A percentile compares a stretch with the other conserved stretches of the same genome.
Conservation (phyloP, 1,140 invertebrate genomes). For the Trichonephila clavipes region DNA sequence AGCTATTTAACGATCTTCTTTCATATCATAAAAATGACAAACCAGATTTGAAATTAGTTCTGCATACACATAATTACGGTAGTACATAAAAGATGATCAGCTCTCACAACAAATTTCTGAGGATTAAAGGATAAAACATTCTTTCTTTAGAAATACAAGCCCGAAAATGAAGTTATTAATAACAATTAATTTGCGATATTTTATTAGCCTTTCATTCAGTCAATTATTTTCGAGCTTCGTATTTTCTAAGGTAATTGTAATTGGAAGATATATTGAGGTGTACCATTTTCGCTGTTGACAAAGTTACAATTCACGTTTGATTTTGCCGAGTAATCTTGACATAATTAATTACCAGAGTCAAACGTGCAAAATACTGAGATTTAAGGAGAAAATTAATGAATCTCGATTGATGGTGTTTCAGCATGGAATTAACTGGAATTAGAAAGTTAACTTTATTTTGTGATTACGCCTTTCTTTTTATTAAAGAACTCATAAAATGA, state of each 20-base stretch:
- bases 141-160: constrained; percentile 1
- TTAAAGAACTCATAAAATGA: no score
- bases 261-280: constrained; percentile 6
- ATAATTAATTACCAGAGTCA: not conserved
- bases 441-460: not conserved
- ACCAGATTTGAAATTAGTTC: not conserved
- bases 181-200: constrained; percentile 3
- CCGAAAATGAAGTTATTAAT: constrained; percentile 19
- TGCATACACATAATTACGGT: not conserved
- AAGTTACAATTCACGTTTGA: constrained; percentile 15
- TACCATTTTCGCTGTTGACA: constrained; percentile 1
- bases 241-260: not conserved
- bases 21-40: no score
- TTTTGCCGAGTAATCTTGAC: not conserved
- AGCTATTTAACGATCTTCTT: no score
- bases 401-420: not conserved
- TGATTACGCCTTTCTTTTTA: not conserved
- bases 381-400: not conserved
- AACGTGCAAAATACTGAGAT: constrained; percentile 1
- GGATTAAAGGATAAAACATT: not conserved
- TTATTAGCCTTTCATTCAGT: not conserved
- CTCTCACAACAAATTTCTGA: not conserved
- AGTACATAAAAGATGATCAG: not conserved
- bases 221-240: not conserved
- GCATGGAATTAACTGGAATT: not conserved